Evolutionary conservation across 2,113 vertebrate species (phyloP).

Genomic region (Heterotis niloticus): DNA sequence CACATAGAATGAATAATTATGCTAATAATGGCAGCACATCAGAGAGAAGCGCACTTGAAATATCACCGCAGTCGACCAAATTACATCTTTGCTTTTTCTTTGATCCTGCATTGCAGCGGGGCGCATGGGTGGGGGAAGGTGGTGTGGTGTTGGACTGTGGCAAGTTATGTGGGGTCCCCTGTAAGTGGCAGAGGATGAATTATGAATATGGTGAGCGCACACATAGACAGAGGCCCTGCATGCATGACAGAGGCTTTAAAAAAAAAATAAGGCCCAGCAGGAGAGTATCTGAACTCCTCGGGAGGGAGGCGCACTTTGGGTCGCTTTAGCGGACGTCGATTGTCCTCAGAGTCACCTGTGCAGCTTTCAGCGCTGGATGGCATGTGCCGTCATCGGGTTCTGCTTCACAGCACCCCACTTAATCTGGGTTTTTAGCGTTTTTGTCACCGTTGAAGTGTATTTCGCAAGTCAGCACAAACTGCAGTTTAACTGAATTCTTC

Average conservation of each 20-base stretch:
- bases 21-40: background rate
- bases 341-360: background rate
- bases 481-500: too few species aligned
- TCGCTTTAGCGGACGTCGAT: background rate
- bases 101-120: conserved; percentile 6
- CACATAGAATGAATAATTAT: conserved; percentile 19
- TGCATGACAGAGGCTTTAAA: background rate
- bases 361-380: background rate
- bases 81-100: background rate
- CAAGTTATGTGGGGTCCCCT: background rate
- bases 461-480: too few species aligned
- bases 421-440: background rate
- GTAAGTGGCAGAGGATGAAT: conserved; percentile 3
- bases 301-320: background rate
- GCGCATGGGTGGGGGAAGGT: background rate
- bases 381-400: background rate
- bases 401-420: background rate
- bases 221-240: background rate
- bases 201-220: background rate
- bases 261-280: background rate
- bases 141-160: background rate
- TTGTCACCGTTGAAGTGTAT: background rate
- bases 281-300: background rate
- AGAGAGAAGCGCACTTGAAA: background rate
- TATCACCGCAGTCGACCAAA: background rate